phyloP scores from a whole-genome alignment of 2,797 vertebrate genomes.

The Sphaeramia orbicularis region DNA sequence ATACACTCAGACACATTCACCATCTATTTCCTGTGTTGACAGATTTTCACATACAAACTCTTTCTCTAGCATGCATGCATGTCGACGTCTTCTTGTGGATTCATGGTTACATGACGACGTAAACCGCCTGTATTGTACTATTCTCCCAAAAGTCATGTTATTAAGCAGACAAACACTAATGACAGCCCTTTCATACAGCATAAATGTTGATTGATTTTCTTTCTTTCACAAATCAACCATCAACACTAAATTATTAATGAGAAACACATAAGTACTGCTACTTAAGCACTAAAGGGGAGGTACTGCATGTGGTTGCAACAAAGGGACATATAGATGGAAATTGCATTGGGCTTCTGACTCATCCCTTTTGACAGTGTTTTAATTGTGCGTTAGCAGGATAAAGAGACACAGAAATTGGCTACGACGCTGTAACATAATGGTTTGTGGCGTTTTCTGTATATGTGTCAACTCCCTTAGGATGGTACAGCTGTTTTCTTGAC shows the following conservation, averaged over 20 bases:
- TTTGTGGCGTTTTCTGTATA: background rate
- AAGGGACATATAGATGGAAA: conserved; percentile 26
- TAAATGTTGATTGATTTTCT: conserved; percentile 49
- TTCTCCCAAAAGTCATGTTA: conserved; percentile 28
- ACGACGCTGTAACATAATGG: background rate
- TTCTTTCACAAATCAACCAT: conserved; percentile 12
- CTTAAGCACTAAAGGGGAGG: background rate
- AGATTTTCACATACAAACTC: background rate
- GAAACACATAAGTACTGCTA: background rate
- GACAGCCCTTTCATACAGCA: conserved; percentile 36
- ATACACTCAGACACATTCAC: background rate
- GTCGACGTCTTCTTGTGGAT: background rate
- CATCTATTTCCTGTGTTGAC: too few species aligned
- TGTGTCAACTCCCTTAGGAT: background rate
- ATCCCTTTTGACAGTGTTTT: conserved; percentile 1
- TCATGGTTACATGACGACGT: background rate
- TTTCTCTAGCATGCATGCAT: background rate
- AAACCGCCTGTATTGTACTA: background rate
- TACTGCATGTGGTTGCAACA: background rate
- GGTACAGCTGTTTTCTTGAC: background rate
- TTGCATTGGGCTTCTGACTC: conserved; percentile 9
- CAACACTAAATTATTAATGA: conserved; percentile 48
- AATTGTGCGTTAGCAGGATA: background rate
- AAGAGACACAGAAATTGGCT: background rate
- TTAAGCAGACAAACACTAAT: background rate